Evolutionary conservation across 2,888 invertebrate species (phyloP).

Genomic region (Aphodius sticticus): DNA sequence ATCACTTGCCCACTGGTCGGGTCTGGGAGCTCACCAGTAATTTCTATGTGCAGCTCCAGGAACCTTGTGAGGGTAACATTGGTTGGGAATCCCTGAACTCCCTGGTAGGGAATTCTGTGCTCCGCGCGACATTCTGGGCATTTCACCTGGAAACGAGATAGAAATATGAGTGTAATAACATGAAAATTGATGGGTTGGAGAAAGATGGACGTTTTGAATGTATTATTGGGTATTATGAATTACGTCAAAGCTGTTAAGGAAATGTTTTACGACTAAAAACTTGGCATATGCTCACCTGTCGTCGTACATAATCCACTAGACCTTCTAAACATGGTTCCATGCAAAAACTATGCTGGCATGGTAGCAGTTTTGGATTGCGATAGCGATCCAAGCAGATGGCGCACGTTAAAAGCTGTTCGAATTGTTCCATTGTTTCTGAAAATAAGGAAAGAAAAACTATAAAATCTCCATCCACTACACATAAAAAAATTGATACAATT

Average conservation of each 20-base stretch:
- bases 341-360: slow-evolving; percentile 99
- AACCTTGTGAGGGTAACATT: slow-evolving; percentile 96
- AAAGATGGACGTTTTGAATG: neutral
- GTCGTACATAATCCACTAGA: slow-evolving; percentile 90
- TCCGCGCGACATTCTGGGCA: slow-evolving; percentile 98
- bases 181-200: no score
- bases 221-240: neutral
- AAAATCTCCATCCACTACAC: neutral
- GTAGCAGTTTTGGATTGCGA: slow-evolving; percentile 96
- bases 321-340: slow-evolving; percentile 99
- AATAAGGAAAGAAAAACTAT: slow-evolving; percentile 8
- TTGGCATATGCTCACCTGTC: slow-evolving; percentile 71
- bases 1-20: slow-evolving; percentile 91
- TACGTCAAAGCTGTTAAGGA: no score
- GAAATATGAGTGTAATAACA: neutral
- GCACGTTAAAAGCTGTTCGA: slow-evolving; percentile 97
- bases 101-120: slow-evolving; percentile 95
- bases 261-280: neutral
- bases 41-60: slow-evolving; percentile 92
- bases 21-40: slow-evolving; percentile 89
- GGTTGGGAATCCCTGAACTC: slow-evolving; percentile 93
- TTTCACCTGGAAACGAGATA: slow-evolving; percentile 74
- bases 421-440: slow-evolving; percentile 81
- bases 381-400: slow-evolving; percentile 98
- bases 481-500: no score